Conservation (phyloP, 2,113 vertebrate genomes). For the Centrocercus urophasianus region DNA sequence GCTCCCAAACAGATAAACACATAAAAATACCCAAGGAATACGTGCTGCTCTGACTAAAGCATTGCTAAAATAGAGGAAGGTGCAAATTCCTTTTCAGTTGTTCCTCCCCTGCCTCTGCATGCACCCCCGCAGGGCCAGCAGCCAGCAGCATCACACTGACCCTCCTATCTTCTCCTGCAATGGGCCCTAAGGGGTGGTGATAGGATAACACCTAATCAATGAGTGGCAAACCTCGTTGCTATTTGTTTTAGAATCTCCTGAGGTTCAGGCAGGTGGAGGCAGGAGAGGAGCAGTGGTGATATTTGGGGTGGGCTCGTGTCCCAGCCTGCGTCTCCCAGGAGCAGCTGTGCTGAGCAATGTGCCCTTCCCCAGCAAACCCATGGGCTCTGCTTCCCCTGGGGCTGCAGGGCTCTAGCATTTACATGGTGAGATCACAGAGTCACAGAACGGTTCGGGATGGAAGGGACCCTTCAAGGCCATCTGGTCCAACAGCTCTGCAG, state of each 20-base stretch:
- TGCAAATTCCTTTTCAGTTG: constrained; percentile 8
- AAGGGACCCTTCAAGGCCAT: too few species aligned
- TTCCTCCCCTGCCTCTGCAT: background rate
- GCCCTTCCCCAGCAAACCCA: background rate
- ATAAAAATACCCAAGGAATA: constrained; percentile 45
- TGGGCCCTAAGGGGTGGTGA: background rate
- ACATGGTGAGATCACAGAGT: background rate
- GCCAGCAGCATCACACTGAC: background rate
- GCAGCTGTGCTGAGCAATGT: background rate
- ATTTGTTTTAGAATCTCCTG: background rate
- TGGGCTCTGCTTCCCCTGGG: background rate
- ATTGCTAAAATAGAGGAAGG: background rate
- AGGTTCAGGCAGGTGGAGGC: background rate
- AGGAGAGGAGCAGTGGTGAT: background rate
- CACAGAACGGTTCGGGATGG: too few species aligned
- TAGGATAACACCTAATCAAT: background rate
- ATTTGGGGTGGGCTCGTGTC: background rate
- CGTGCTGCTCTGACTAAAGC: constrained; percentile 38
- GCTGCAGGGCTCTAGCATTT: background rate
- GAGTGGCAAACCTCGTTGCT: background rate
- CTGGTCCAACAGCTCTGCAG: too few species aligned
- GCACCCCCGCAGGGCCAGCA: background rate
- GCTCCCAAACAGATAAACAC: background rate
- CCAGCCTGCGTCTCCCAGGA: background rate
- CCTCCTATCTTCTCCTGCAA: background rate